Evolutionary conservation across 2,888 invertebrate genomes (phyloP).

Genomic region (Rapana venosa): DNA sequence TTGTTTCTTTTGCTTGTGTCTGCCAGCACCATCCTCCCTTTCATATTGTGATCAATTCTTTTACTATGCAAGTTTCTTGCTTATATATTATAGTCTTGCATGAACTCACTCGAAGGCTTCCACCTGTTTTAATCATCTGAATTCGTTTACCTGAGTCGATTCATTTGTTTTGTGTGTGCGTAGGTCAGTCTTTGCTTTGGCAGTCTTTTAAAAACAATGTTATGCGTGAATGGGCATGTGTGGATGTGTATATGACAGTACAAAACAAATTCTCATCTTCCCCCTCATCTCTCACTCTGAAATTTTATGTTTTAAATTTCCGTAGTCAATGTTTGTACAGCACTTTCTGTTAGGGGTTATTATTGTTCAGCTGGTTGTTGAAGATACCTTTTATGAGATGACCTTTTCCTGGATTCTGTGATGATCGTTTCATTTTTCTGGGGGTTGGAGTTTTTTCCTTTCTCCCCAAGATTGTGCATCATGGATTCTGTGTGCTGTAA

Average conservation of each 20-base stretch:
- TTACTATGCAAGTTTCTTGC: slow-evolving; percentile 39
- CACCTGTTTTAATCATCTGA: slow-evolving; percentile 12
- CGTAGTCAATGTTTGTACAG: not conserved
- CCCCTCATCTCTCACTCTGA: not conserved
- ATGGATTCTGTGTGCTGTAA: not conserved
- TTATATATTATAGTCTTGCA: slow-evolving; percentile 5
- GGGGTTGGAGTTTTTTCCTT: not conserved
- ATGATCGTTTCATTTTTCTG: not conserved
- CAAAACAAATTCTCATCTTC: not conserved
- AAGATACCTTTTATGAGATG: not conserved
- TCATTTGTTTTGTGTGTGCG: not conserved
- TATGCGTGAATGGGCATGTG: not conserved
- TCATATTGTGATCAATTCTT: slow-evolving; percentile 26
- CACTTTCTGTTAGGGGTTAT: not conserved
- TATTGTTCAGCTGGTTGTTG: not conserved
- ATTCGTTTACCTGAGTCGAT: not conserved
- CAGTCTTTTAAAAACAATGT: not conserved
- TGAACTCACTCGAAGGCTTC: slow-evolving; percentile 33
- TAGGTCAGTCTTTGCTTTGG: not conserved
- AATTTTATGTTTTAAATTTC: not conserved
- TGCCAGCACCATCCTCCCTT: not conserved
- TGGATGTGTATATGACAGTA: not conserved
- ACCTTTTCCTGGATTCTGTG: not conserved
- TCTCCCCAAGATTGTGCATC: not conserved
- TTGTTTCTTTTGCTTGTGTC: not conserved